Base-by-base conservation (phyloP, 2,888 invertebrate genomes). In the Chirona hameri region DNA sequence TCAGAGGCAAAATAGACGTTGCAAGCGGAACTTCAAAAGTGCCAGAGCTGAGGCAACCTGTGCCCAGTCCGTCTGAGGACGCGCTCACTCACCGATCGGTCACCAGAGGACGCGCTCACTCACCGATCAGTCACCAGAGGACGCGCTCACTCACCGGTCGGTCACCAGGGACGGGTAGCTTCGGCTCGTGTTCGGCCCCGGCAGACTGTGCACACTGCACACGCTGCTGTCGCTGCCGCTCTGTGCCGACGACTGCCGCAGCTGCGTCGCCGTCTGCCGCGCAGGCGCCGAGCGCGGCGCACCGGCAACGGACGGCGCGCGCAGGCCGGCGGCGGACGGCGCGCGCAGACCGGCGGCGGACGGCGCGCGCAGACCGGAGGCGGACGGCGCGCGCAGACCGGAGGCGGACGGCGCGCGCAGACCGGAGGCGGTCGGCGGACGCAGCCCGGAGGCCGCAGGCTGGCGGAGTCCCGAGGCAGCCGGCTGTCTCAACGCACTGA, bases 151-250 rank as follows among this genome's bases (percentile, higher is more conserved):
- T n/a, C n/a, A 60, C 60, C 60, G 24, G n/a, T 60, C 60, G 4
- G 60, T 7, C n/a, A 60, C 60, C 60, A 60, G 60, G 60, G 60
- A 60, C 24, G 60, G 60, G 60, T 60, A n/a, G 60, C 60, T 60
- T 3, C 60, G 60, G n/a, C 60, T 60, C 60, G 15, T 15, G 60
- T n/a, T 60, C n/a, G 60, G 60, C 24, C 60, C 60, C 48, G 48
- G 48, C 48, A 48, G 48, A n/a, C 60, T 60, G 60, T n/a, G 60
- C 60, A n/a, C 60, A 21, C 60, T 60, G n/a, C 60, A 21, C 24
- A 60, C 60, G 60, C 60, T 60, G 24, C n/a, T 60, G 60, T 60
- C 60, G 60, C 60, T 60, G 24, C 60, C 60, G 60, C 60, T 60
- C 60, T 60, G 60, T n/a, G 60, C 60, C 60, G 60, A 60, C n/a